phyloP scores from a whole-genome alignment of 1,140 invertebrate genomes.

The Phortica variegata region DNA sequence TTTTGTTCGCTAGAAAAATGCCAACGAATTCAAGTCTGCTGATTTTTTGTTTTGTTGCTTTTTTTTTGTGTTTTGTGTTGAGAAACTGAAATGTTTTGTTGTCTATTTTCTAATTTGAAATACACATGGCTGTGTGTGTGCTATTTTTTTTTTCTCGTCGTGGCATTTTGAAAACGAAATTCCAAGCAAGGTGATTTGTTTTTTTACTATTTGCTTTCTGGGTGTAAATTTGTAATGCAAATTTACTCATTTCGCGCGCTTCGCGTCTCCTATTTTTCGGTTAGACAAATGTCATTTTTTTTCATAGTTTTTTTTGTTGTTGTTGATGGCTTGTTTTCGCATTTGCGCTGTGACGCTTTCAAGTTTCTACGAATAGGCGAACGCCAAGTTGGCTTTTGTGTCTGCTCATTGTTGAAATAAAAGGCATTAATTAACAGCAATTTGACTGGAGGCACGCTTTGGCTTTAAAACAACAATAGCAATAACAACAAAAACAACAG shows the following conservation, averaged over 20 bases:
- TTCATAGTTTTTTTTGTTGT: slow-evolving; percentile 6
- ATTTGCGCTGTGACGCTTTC: no score
- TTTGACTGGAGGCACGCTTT: slow-evolving; percentile 50
- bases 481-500: slow-evolving; percentile 17
- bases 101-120: neutral
- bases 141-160: slow-evolving; percentile 9
- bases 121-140: neutral
- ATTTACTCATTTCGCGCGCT: slow-evolving; percentile 16
- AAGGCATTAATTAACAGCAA: slow-evolving; percentile 52
- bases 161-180: slow-evolving; percentile 29
- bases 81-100: slow-evolving; percentile 24
- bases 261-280: slow-evolving; percentile 6
- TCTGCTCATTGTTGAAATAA: slow-evolving; percentile 34
- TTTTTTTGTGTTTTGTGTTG: slow-evolving; percentile 32
- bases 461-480: slow-evolving; percentile 5
- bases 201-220: slow-evolving; percentile 27
- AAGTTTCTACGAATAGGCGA: no score
- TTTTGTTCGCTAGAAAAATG: slow-evolving; percentile 27
- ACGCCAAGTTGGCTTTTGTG: no score
- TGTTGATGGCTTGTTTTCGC: neutral
- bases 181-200: slow-evolving; percentile 52
- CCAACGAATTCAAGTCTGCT: slow-evolving; percentile 15
- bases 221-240: slow-evolving; percentile 52
- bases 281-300: no score
- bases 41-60: slow-evolving; percentile 11